Percentiles rank a stretch among this genome's conserved stretches.
Evolutionary conservation across 2,888 invertebrate species (phyloP).

Genomic region (Alentia gelatinosa): DNA sequence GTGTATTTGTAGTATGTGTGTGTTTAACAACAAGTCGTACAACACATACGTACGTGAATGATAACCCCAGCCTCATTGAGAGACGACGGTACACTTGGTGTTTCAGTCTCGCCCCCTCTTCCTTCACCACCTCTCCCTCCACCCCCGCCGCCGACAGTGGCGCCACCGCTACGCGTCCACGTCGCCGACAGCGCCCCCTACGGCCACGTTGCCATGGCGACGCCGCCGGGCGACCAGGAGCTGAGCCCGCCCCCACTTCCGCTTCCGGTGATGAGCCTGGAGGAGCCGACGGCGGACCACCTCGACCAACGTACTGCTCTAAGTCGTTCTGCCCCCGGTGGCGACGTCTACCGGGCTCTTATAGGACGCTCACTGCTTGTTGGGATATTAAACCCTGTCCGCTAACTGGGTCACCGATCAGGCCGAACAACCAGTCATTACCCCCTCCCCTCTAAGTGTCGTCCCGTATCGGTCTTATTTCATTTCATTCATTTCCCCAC

Average conservation of each 20-base stretch:
- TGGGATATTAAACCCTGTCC: neutral
- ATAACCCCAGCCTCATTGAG: too few species aligned
- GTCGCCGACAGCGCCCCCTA: neutral
- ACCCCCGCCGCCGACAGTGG: neutral
- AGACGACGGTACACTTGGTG: neutral
- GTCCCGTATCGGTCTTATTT: too few species aligned
- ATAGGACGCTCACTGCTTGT: neutral
- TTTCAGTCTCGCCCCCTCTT: conserved; percentile 47
- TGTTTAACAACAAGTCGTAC: too few species aligned
- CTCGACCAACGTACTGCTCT: neutral
- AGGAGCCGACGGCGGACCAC: neutral
- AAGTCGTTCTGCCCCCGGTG: neutral
- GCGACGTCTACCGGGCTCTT: neutral
- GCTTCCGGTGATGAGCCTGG: neutral
- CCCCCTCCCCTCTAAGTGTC: too few species aligned
- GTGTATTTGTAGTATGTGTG: too few species aligned
- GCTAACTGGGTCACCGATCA: neutral
- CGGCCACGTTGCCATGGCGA: conserved; percentile 32
- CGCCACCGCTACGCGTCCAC: conserved; percentile 16
- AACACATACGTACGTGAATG: too few species aligned
- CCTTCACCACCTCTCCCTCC: conserved; percentile 47
- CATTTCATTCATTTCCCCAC: too few species aligned
- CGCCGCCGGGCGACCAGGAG: conserved; percentile 24
- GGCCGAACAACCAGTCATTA: neutral
- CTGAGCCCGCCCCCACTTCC: conserved; percentile 21